Evolutionary conservation across 2,888 invertebrate genomes (phyloP), one percentile per base, ranked within the genome.

Genomic region (Dyspetes luteomarginatus): DNA sequence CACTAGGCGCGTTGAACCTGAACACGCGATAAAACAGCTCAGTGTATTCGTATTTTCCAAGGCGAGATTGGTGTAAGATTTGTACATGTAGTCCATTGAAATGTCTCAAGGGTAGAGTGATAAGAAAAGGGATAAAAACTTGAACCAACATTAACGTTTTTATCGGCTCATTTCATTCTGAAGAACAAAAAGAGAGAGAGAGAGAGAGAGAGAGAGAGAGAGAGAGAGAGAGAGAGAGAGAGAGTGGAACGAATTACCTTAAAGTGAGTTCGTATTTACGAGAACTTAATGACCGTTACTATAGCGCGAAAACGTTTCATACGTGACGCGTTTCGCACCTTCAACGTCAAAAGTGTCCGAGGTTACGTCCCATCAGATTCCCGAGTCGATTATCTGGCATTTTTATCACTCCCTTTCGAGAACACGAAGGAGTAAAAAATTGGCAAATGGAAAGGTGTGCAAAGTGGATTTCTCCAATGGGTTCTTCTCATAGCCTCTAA

Each of bases 1-100:
- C 80, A 69, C 45, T 41, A 41, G 72, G 60, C 73, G 65, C 76
- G 72, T 67, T 78, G 71, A 78, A 69, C 65, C 74, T 78, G 55
- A 67, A 50, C 30, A 17, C 41, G 60, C 50, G 71, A 80, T 72
- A 76, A 76, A 41, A 56, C 15, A 36, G 69, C 22, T 22, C 4
- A 30, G 19, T 45, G 28, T 19, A 3, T 58, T 9, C 12, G 15
- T 12, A 12, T 19, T 15, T 55, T 28, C 17, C 24, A 41, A 24
- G 17, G 28, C 64, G 36, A 24, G 64, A 30, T 28, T 24, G 30
- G 52, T 19, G 7, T 7, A 7, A 17, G 17, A 62, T 52, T n/a
- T 30, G 2, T 50, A 4, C 36, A 36, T 50, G 15, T 52, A 30
- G 15, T 7, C 30, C 41, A 30, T 43, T 43, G 52, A 55, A 77